Percentiles rank a stretch among this genome's conserved stretches.
phyloP scores from a whole-genome alignment of 2,888 invertebrate species.

The Octodonta nipae region DNA sequence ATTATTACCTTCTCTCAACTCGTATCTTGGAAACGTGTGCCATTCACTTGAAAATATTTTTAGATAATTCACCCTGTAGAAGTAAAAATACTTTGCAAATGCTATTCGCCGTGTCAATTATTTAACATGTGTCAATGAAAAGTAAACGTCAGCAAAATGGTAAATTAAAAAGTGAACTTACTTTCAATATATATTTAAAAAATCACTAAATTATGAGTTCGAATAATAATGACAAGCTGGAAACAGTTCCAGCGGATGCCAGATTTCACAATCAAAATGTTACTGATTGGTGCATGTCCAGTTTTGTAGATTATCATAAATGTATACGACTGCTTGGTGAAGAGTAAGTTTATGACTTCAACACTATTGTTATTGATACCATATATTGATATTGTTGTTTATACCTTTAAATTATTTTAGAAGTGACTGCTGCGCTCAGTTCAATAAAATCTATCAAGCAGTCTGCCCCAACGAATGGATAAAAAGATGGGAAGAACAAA shows the following conservation, averaged over 20 bases:
- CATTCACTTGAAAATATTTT: too few species aligned
- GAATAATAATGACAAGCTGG: slow-evolving; percentile 6
- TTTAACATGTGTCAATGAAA: too few species aligned
- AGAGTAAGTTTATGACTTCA: slow-evolving; percentile 11
- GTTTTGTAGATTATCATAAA: slow-evolving; percentile 17
- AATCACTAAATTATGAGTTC: too few species aligned
- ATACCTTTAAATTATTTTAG: slow-evolving; percentile 12
- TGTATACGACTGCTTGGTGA: slow-evolving; percentile 17
- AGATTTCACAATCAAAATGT: slow-evolving; percentile 17
- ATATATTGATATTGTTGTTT: background rate
- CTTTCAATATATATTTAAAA: slow-evolving; percentile 3
- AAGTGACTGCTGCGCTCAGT: slow-evolving; percentile 15
- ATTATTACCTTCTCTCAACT: too few species aligned
- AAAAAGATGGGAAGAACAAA: slow-evolving; percentile 19
- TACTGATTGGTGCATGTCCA: slow-evolving; percentile 18
- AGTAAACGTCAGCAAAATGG: too few species aligned
- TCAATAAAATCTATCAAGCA: slow-evolving; percentile 16
- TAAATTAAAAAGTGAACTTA: too few species aligned
- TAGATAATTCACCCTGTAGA: too few species aligned
- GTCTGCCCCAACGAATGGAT: slow-evolving; percentile 21
- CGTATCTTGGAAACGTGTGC: too few species aligned
- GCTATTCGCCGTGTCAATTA: too few species aligned
- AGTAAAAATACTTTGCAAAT: too few species aligned
- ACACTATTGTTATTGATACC: background rate
- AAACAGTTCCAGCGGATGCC: slow-evolving; percentile 17